Conservation (phyloP, 1,140 invertebrate genomes). For the Heliconius nattereri region DNA sequence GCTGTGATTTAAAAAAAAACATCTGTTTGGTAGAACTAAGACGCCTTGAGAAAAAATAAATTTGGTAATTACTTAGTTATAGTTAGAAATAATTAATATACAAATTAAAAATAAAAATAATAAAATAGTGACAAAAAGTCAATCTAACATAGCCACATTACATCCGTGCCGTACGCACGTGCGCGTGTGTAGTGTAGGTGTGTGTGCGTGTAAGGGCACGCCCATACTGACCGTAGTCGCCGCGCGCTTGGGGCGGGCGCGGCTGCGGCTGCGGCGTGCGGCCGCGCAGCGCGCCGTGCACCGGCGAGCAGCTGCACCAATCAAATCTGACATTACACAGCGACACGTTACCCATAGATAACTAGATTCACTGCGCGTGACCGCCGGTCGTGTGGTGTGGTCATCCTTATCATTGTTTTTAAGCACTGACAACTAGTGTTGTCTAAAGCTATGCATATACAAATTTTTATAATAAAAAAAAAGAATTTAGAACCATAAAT, state of each 20-base stretch:
- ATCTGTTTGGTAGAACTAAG: slow-evolving; percentile 28
- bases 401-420: not conserved
- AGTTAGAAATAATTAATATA: not conserved
- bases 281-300: slow-evolving; percentile 84
- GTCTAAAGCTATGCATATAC: not conserved
- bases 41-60: not conserved
- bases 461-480: not conserved
- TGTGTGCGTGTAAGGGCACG: slow-evolving; percentile 29
- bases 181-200: slow-evolving; percentile 40
- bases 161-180: not conserved
- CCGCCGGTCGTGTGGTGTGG: not conserved
- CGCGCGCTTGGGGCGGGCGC: slow-evolving; percentile 89
- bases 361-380: slow-evolving; percentile 15
- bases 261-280: slow-evolving; percentile 86
- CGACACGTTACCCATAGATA: slow-evolving; percentile 56
- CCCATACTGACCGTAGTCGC: slow-evolving; percentile 91
- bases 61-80: not conserved
- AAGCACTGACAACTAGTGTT: not conserved
- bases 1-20: slow-evolving; percentile 32
- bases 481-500: too few relatives aligned
- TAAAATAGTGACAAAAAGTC: slow-evolving; percentile 21
- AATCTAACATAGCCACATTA: slow-evolving; percentile 20
- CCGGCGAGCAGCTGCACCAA: slow-evolving; percentile 83
- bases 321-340: slow-evolving; percentile 74
- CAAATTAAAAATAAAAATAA: not conserved